These are phyloP conservation scores for Eubasilissa splendida DNA, from an alignment of 2,888 invertebrate species.

Conservation along the genomic window DNA sequence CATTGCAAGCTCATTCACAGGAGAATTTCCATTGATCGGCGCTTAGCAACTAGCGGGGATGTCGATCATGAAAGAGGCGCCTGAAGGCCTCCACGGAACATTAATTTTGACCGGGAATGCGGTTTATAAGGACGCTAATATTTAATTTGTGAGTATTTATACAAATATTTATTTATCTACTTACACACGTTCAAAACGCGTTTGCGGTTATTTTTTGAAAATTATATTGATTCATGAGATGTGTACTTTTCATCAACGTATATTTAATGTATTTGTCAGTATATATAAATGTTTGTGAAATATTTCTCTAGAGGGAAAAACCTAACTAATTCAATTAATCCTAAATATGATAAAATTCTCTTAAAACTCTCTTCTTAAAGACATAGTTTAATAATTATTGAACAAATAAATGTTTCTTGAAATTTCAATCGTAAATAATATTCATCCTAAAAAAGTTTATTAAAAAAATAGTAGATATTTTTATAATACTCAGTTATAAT, in stretches of 20 bases:
- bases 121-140: slow-evolving; percentile 45
- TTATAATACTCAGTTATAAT: too few relatives aligned
- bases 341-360: not conserved
- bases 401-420: too few relatives aligned
- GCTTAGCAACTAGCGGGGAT: slow-evolving; percentile 52
- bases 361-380: too few relatives aligned
- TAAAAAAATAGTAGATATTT: too few relatives aligned
- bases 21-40: slow-evolving; percentile 54
- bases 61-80: slow-evolving; percentile 17
- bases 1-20: slow-evolving; percentile 57
- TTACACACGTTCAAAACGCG: not conserved
- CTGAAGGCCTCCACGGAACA: slow-evolving; percentile 41
- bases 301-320: not conserved
- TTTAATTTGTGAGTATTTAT: not conserved
- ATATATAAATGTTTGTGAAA: not conserved
- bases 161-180: not conserved
- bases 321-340: not conserved
- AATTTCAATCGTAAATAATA: too few relatives aligned
- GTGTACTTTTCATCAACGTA: too few relatives aligned
- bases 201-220: not conserved
- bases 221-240: too few relatives aligned
- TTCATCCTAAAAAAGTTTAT: too few relatives aligned
- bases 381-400: too few relatives aligned
- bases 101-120: slow-evolving; percentile 56
- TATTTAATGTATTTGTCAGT: too few relatives aligned